Base-by-base conservation (phyloP, 1,140 invertebrate species). In the Rhyzopertha dominica region DNA sequence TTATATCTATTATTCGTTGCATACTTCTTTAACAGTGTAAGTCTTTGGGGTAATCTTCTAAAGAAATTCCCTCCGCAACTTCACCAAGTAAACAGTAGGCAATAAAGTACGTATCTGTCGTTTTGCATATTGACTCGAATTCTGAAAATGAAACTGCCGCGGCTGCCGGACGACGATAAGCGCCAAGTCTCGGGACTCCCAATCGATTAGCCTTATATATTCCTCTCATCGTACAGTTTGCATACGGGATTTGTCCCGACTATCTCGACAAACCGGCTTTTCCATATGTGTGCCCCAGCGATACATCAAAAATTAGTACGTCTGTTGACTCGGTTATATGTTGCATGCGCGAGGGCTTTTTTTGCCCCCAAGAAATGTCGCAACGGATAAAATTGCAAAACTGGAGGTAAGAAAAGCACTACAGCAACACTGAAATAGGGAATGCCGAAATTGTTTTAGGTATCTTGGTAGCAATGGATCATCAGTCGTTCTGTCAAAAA, bases 41-140 rank as follows among this genome's bases (percentile, higher is more conserved):
- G 18, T 39, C 37, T 12, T 26, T 22, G 29, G 23, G 25, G 8
- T 26, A 39, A 14, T 20, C 25, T 39, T 26, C 10, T 38, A 12
- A 16, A n/a, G 7, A n/a, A n/a, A n/a, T n/a, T 38, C 3, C 20
- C 17, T 28, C 37, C 23, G 29, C 37, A 39, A 26, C 23, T 39
- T 39, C 37, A 39, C 29, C 29, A 39, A 25, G 3, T 14, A 20
- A 39, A 39, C 29, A 39, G 29, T 39, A 18, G 37, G 18, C 3
- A 13, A 7, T n/a, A 30, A 22, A 30, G 30, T 19, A 13, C 25
- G 26, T 39, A 25, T 47, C 45, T 35, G 34, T 34, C 39, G 25
- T 51, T 51, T 47, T 47, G 44, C 38, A 51, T 51, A 51, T 51
- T 51, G 49, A 51, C 49, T 51, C 41, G 41, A 30, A 51, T 22